A percentile compares a stretch with the other conserved stretches of the same genome.
Conservation (phyloP, 2,113 vertebrate species). For the Ranitomeya imitator region DNA sequence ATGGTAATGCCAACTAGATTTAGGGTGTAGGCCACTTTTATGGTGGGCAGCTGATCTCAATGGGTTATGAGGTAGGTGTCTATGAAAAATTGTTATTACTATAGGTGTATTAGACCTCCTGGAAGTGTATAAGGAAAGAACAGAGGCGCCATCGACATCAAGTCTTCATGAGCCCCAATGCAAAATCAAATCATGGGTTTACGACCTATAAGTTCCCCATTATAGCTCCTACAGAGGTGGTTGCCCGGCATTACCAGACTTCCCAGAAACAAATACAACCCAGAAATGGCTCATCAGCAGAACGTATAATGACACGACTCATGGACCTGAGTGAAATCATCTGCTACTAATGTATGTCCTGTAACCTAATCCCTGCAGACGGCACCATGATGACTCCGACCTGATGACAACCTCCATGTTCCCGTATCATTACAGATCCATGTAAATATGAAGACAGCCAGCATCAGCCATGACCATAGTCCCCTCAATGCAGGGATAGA, state of each 20-base stretch:
- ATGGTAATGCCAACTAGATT: too few relatives aligned
- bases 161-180: neutral
- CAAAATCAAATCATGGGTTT: neutral
- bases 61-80: neutral
- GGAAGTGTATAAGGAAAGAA: neutral
- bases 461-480: neutral
- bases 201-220: neutral
- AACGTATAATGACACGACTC: neutral
- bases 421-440: neutral
- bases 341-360: neutral
- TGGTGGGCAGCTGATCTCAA: too few relatives aligned
- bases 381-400: neutral
- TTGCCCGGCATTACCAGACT: neutral
- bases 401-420: neutral
- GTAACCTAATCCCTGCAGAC: neutral
- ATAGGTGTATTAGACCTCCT: neutral
- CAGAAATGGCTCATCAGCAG: neutral
- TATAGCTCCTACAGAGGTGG: too few relatives aligned
- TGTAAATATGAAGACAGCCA: neutral
- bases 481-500: neutral
- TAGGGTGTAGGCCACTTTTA: too few relatives aligned
- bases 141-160: neutral
- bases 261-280: neutral
- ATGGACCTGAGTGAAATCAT: neutral
- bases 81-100: neutral